Evolutionary conservation across 2,888 invertebrate genomes (phyloP).

Genomic region (Drosophila yooni): DNA sequence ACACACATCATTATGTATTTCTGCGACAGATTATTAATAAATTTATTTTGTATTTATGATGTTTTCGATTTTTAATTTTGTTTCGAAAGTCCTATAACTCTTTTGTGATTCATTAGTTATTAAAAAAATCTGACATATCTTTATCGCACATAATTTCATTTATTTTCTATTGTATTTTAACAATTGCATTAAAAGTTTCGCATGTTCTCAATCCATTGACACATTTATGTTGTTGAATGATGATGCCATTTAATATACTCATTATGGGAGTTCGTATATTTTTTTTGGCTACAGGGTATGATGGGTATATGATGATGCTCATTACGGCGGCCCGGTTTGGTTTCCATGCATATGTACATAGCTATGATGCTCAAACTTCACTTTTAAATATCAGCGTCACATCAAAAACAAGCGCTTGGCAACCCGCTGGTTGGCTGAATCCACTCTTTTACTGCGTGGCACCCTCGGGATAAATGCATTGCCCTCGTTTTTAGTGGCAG

Average conservation of each 20-base stretch:
- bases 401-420: slow-evolving; percentile 67
- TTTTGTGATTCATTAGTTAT: neutral
- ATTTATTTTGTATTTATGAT: neutral
- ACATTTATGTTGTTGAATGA: neutral
- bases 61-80: neutral
- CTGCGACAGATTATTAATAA: neutral
- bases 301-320: slow-evolving; percentile 22
- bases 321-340: slow-evolving; percentile 35
- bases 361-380: slow-evolving; percentile 65
- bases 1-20: neutral
- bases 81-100: neutral
- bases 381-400: slow-evolving; percentile 80
- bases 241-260: neutral
- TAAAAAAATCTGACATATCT: neutral
- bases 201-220: neutral
- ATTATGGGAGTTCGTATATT: neutral
- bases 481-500: slow-evolving; percentile 69
- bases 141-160: neutral
- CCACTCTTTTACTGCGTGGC: slow-evolving; percentile 25
- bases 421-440: slow-evolving; percentile 47
- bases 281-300: slow-evolving; percentile 34
- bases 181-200: too few relatives aligned
- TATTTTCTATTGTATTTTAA: neutral
- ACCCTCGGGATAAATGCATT: slow-evolving; percentile 73
- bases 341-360: slow-evolving; percentile 23